Base-by-base conservation (phyloP, 2,113 vertebrate genomes). In the Holacanthus passer region DNA sequence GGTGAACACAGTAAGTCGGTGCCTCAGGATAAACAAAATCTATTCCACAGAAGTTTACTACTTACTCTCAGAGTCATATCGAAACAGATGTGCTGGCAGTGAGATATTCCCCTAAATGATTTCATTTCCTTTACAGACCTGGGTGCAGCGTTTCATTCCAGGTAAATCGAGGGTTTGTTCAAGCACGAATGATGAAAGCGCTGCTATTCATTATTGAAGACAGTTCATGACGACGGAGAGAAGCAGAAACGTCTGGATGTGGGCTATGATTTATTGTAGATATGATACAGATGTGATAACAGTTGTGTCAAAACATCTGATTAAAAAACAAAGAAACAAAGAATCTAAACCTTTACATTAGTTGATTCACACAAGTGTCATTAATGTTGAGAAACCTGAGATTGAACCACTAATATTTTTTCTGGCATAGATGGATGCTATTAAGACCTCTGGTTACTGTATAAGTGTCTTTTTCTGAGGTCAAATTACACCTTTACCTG, bases 141-240 rank as follows among this genome's bases (percentile, higher is more conserved):
- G 83, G 84, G 79, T 84, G 84, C 67, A 41, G n/a, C 8, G 17
- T 31, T 79, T 79, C 53, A 73, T 60, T 86, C 62, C 87, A 89
- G 85, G 81, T 88, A 50, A 73, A 71, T 78, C 5, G 32, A 85
- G 69, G 68, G 81, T 67, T 80, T 81, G 62, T 72, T 87, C 53
- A 56, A 78, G 82, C 77, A 77, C 4, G 27, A 72, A 43, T 39
- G 31, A 70, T 68, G 72, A 76, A 83, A 80, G 0, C 14, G 17
- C 11, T 20, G 37, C 35, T 19, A 67, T 91, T 43, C 79, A 88
- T 89, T 63, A 88, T 91, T 87, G 41, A 88, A 64, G 17, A 29
- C 7, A 27, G 50, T 60, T 55, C 32, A 66, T 45, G 73, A 47
- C 20, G 5, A 16, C 32, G 52, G 64, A 75, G 24, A 62, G 45